A percentile compares a stretch with the other conserved stretches of the same genome.
Evolutionary conservation across 2,797 vertebrate genomes (phyloP).

Genomic region (Echiichthys vipera): DNA sequence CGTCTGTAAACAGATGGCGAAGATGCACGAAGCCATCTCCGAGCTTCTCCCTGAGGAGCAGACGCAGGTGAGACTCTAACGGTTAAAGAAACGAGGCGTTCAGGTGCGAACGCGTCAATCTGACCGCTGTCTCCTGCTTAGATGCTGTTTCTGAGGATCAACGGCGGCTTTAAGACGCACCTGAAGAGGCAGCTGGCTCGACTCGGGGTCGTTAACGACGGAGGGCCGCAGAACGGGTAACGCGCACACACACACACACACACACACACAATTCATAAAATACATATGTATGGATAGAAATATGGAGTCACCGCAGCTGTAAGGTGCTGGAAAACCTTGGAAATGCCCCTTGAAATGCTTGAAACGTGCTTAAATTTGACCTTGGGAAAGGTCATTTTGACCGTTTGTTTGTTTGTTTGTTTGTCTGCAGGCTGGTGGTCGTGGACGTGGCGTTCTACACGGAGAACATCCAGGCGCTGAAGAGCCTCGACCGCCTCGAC

Average conservation of each 20-base stretch:
- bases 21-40: slow-evolving; percentile 98
- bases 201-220: slow-evolving; percentile 94
- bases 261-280: neutral
- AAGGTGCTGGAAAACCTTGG: too few species aligned
- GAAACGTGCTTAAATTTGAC: too few species aligned
- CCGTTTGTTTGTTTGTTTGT: neutral
- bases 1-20: slow-evolving; percentile 96
- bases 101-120: too few species aligned
- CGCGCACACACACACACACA: neutral
- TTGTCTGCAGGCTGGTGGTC: slow-evolving; percentile 89
- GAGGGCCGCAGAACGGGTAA: slow-evolving; percentile 95
- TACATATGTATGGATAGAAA: too few species aligned
- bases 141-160: slow-evolving; percentile 96
- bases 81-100: too few species aligned
- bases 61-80: slow-evolving; percentile 89
- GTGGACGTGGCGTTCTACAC: slow-evolving; percentile 98
- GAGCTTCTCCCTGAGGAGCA: slow-evolving; percentile 97
- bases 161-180: slow-evolving; percentile 93
- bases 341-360: too few species aligned
- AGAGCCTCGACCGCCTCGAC: slow-evolving; percentile 92
- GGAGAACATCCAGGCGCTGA: slow-evolving; percentile 94
- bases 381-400: too few species aligned
- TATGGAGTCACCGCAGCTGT: too few species aligned
- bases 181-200: slow-evolving; percentile 94
- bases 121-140: slow-evolving; percentile 54